These are phyloP conservation scores for Drosophila jambulina DNA, from an alignment of 1,140 invertebrate genomes.

Conservation along the genomic window DNA sequence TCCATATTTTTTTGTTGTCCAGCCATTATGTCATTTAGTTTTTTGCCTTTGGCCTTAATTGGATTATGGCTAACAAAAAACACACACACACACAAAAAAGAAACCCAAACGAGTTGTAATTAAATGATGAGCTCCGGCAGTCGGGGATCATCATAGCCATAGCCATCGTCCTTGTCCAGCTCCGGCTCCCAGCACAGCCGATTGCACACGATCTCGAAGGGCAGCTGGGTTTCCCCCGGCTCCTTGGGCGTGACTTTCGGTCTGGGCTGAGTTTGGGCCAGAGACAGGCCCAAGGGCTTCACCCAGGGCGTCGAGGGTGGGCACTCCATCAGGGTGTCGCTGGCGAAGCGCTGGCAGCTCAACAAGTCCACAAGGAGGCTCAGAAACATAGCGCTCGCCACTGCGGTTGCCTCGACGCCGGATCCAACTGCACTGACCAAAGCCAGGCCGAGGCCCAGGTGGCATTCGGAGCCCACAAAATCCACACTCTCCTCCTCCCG, in stretches of 20 bases:
- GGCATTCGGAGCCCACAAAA: slow-evolving; percentile 6
- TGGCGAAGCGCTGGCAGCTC: slow-evolving; percentile 25
- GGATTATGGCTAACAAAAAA: slow-evolving; percentile 44
- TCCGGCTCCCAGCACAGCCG: slow-evolving; percentile 1
- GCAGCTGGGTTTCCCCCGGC: not conserved
- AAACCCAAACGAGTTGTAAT: slow-evolving; percentile 38
- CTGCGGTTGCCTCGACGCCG: not conserved
- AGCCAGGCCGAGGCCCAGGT: not conserved
- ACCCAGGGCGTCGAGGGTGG: not conserved
- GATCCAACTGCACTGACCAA: not conserved
- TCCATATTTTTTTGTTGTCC: slow-evolving; percentile 6
- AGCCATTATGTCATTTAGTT: slow-evolving; percentile 51
- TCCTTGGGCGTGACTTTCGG: not conserved
- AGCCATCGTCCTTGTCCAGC: slow-evolving; percentile 20
- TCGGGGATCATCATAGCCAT: slow-evolving; percentile 66
- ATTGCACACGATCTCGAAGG: slow-evolving; percentile 9
- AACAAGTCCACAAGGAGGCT: slow-evolving; percentile 48
- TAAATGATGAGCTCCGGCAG: slow-evolving; percentile 62
- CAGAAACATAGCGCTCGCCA: slow-evolving; percentile 31
- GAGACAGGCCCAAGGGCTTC: not conserved
- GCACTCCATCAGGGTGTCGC: not conserved
- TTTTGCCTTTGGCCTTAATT: slow-evolving; percentile 45
- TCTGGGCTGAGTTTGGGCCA: not conserved
- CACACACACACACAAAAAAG: not conserved
- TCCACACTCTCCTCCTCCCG: not conserved